phyloP scores from a whole-genome alignment of 2,888 invertebrate genomes.

The Xiphydria camelus region DNA sequence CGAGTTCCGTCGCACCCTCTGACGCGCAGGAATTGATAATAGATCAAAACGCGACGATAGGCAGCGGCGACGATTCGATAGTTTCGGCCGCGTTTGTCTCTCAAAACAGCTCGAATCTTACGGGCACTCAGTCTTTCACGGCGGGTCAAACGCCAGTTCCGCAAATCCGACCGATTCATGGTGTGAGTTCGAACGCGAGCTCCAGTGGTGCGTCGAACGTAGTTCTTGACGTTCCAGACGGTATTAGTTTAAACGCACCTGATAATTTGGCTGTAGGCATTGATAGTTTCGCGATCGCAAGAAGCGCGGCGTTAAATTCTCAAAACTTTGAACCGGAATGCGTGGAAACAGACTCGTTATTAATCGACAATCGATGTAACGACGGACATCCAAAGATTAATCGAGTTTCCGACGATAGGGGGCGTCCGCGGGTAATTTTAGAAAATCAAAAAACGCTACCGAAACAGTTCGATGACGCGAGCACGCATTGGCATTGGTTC shows the following conservation, averaged over 20 bases:
- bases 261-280: constrained; percentile 7
- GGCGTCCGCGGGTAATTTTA: constrained; percentile 12
- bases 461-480: constrained; percentile 7
- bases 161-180: constrained; percentile 18
- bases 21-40: neutral
- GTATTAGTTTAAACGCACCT: constrained; percentile 9
- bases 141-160: constrained; percentile 20
- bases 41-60: constrained; percentile 11
- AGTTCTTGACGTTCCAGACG: constrained; percentile 9
- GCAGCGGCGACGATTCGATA: constrained; percentile 1
- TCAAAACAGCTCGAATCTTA: constrained; percentile 8
- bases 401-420: constrained; percentile 14
- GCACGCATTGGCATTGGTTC: constrained; percentile 18
- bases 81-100: constrained; percentile 18
- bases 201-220: constrained; percentile 9
- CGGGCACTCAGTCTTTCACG: constrained; percentile 14
- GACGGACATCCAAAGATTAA: constrained; percentile 8
- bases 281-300: constrained; percentile 10
- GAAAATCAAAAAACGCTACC: constrained; percentile 13
- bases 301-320: constrained; percentile 11
- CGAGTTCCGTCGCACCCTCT: neutral
- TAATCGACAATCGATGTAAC: constrained; percentile 18
- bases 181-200: constrained; percentile 4
- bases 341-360: constrained; percentile 30
- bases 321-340: constrained; percentile 27